phyloP scores from a whole-genome alignment of 2,797 vertebrate genomes.

The Oreochromis mossambicus region DNA sequence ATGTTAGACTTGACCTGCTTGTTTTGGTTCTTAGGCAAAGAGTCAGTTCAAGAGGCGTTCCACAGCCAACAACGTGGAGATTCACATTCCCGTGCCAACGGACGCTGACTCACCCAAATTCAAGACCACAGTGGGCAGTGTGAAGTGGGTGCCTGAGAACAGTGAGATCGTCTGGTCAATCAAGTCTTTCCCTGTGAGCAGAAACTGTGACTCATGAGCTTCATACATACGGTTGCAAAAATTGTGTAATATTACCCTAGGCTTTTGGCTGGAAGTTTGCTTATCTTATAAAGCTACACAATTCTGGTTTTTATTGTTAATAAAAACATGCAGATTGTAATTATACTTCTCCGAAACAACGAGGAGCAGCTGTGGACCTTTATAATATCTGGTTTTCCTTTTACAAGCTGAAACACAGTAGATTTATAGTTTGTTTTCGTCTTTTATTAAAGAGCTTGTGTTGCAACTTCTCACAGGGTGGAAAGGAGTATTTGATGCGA shows the following conservation, averaged over 20 bases:
- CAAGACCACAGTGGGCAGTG: conserved; percentile 97
- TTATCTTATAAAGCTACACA: not conserved
- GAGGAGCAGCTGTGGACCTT: not conserved
- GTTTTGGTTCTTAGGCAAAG: conserved; percentile 82
- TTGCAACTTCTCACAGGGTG: conserved; percentile 78
- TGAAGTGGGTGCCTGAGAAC: conserved; percentile 98
- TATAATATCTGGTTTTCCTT: not conserved
- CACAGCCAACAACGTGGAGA: conserved; percentile 98
- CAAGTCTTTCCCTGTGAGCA: conserved; percentile 96
- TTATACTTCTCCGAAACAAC: not conserved
- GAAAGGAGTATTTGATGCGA: conserved; percentile 98
- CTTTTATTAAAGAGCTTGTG: conserved; percentile 44
- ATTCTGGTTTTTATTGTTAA: not conserved
- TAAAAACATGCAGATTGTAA: not conserved
- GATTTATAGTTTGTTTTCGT: not conserved
- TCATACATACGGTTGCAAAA: not conserved
- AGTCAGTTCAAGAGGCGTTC: conserved; percentile 97
- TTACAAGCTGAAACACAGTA: not conserved
- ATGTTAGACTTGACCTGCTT: conserved; percentile 21
- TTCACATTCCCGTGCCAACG: conserved; percentile 97
- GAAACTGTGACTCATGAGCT: conserved; percentile 23
- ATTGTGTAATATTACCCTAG: not conserved
- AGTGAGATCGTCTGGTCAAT: conserved; percentile 99
- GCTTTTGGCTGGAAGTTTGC: not conserved
- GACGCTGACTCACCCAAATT: conserved; percentile 98